These are phyloP conservation scores for Galleria mellonella DNA, from an alignment of 1,140 invertebrate species.

Conservation along the genomic window DNA sequence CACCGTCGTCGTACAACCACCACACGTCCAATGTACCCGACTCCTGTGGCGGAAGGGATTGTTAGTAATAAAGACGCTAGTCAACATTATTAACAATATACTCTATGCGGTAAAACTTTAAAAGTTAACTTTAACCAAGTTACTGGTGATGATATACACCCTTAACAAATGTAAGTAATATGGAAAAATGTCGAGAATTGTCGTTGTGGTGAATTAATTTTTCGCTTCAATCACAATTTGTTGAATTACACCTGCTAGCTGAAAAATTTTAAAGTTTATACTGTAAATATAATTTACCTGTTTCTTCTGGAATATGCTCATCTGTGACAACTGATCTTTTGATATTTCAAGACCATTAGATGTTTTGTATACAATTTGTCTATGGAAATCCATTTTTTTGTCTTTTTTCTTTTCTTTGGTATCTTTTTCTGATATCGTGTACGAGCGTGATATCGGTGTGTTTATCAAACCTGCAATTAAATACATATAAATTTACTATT, in stretches of 20 bases:
- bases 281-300: constrained; percentile 24
- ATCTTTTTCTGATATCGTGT: constrained; percentile 56
- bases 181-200: too few species aligned
- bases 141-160: too few species aligned
- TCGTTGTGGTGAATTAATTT: too few species aligned
- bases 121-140: too few species aligned
- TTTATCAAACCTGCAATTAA: constrained; percentile 39
- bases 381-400: constrained; percentile 64
- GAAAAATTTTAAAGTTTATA: too few species aligned
- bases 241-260: too few species aligned
- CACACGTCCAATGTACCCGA: constrained; percentile 93
- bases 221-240: too few species aligned
- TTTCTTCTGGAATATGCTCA: constrained; percentile 81
- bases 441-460: constrained; percentile 52
- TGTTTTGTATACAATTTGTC: constrained; percentile 69
- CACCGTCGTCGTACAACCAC: constrained; percentile 98
- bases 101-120: too few species aligned
- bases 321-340: constrained; percentile 77
- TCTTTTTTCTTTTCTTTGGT: constrained; percentile 47
- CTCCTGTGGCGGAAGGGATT: constrained; percentile 54
- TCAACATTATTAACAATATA: not conserved
- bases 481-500: too few species aligned
- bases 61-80: not conserved
- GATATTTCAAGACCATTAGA: constrained; percentile 74
- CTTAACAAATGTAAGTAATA: too few species aligned